A percentile compares a stretch with the other conserved stretches of the same genome.
Evolutionary conservation across 2,888 invertebrate genomes (phyloP).

Genomic region (Leucania comma): DNA sequence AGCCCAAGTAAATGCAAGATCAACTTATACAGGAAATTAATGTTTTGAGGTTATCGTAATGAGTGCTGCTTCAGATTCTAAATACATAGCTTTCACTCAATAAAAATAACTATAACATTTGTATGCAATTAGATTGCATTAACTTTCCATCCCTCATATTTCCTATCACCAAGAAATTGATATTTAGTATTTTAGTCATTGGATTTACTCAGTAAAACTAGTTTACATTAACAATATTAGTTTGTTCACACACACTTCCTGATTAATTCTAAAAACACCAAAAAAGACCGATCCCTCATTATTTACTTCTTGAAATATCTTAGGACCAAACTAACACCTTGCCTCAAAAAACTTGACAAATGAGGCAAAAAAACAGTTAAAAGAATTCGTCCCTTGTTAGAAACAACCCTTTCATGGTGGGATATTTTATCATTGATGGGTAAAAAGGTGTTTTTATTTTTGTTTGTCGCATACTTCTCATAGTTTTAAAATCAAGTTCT

Average conservation of each 20-base stretch:
- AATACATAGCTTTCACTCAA: neutral
- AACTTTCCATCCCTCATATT: neutral
- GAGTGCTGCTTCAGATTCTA: neutral
- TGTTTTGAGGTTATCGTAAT: neutral
- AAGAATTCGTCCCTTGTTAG: conserved; percentile 75
- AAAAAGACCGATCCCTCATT: conserved; percentile 10
- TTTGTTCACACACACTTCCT: neutral
- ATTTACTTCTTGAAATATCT: conserved; percentile 49
- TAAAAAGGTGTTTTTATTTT: conserved; percentile 48
- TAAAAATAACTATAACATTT: neutral
- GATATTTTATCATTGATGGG: conserved; percentile 52
- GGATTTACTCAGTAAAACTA: neutral
- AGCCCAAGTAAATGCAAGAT: neutral
- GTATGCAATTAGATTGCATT: neutral
- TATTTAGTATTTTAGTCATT: neutral
- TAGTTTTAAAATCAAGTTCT: conserved; percentile 21
- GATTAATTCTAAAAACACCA: conserved; percentile 26
- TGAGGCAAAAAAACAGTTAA: conserved; percentile 70
- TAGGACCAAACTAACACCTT: conserved; percentile 44
- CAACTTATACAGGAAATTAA: neutral
- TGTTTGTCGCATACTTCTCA: conserved; percentile 36
- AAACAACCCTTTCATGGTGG: conserved; percentile 60
- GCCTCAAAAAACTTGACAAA: conserved; percentile 77
- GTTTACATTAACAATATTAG: neutral
- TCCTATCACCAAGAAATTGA: neutral